Evolutionary conservation across 1,140 invertebrate genomes (phyloP), one percentile per base, ranked within the genome.

Genomic region (Notospermus geniculatus): DNA sequence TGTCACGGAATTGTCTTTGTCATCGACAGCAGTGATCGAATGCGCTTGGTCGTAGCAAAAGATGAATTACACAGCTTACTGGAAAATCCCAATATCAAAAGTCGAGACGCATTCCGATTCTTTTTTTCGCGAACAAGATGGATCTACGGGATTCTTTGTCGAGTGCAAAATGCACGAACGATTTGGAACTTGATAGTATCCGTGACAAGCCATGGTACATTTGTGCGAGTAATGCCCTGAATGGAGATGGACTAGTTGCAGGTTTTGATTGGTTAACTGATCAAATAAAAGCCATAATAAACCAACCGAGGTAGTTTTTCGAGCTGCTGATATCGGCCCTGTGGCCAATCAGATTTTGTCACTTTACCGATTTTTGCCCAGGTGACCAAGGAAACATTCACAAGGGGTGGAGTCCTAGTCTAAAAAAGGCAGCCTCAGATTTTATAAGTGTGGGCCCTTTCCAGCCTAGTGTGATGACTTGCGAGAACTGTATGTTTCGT

Each of bases 71-170:
- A 92, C 66, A 85, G 89, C 69, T 77, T 98, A 63, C 82, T 98
- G 15, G 88, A 94, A 69, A 93, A 98, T 85, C 90, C 91, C 0
- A 92, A 97, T 69, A 86, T 98, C 60, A 85, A 84, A 62, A 80
- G 83, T 70, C 82, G 82, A n/a, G n/a, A 61, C 85, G 88, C 62
- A 83, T 97, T 60, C 97, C 97, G 0, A 88, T 99, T 61, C 82
- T 99, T 5, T 94, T 99, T 78, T 90, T 95, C 79, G 95, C 95
- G 17, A 99, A 99, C 81, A 99, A 99, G 85, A 92, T 92, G 85
- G 96, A 99, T 80, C 82, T 90, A 54, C 86, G 89, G 53, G 93
- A 94, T 72, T 88, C 95, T 0, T 80, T 97, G 25, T 90, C 92
- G 19, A 90, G 90, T 59, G 88, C 93, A 0, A 95, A 97, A 83